A percentile compares a stretch with the other conserved stretches of the same genome.
These are phyloP conservation scores for Nematostella vectensis DNA, from an alignment of 92 coral and sea anemone species.

Conservation along the genomic window DNA sequence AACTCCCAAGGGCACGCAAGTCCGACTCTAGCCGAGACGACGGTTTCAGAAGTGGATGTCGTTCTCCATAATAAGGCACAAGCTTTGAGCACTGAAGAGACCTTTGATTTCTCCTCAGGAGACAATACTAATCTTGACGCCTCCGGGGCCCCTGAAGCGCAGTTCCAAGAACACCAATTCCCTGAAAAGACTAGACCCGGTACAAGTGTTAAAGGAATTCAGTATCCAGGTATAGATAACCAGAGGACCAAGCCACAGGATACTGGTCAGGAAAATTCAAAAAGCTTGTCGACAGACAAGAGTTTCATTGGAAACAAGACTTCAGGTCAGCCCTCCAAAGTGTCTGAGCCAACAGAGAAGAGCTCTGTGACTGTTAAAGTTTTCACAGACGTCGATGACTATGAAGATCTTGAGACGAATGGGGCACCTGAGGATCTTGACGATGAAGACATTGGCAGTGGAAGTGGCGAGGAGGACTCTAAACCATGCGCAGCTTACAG, in stretches of 20 bases:
- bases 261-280: too few species aligned
- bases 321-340: not conserved
- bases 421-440: not conserved
- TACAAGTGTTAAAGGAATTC: too few species aligned
- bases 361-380: not conserved
- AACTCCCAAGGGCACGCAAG: too few species aligned
- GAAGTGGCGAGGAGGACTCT: not conserved
- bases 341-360: not conserved
- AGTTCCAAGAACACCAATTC: too few species aligned
- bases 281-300: not conserved
- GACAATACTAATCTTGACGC: not conserved
- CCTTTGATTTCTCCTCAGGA: conserved; percentile 11
- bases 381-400: not conserved
- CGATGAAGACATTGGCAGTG: conserved; percentile 6
- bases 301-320: not conserved
- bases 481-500: conserved; percentile 11
- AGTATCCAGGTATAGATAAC: too few species aligned
- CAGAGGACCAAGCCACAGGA: not conserved
- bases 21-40: conserved; percentile 21
- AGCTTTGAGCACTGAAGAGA: conserved; percentile 18
- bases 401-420: not conserved
- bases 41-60: conserved; percentile 26
- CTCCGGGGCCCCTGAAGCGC: too few species aligned
- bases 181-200: too few species aligned
- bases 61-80: conserved; percentile 8